These are phyloP conservation scores for Cryptoblepharus egeriae DNA, from an alignment of 2,797 vertebrate genomes.

Conservation along the genomic window DNA sequence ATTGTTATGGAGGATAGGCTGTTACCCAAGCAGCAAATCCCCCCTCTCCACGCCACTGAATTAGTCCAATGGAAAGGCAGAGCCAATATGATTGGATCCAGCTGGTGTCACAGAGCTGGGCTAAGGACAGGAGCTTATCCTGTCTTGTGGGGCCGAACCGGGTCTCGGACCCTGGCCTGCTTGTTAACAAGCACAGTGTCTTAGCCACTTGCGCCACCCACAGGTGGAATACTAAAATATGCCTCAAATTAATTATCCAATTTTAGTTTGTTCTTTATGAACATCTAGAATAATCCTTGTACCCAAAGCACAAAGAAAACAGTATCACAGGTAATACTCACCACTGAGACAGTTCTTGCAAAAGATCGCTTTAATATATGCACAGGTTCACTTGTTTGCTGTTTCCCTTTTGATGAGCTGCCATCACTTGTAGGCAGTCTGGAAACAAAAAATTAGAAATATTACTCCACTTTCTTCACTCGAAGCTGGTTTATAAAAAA, in stretches of 20 bases:
- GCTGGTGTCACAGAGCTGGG: no score
- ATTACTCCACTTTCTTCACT: not conserved
- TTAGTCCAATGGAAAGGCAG: no score
- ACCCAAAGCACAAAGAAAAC: not conserved
- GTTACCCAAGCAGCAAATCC: no score
- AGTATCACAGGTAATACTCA: slow-evolving; percentile 72
- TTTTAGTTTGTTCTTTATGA: fast-evolving
- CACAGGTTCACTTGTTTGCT: slow-evolving; percentile 96
- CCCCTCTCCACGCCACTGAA: no score
- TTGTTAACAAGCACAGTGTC: no score
- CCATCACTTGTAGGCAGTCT: slow-evolving; percentile 98
- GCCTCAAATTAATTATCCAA: no score
- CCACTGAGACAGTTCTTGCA: slow-evolving; percentile 96
- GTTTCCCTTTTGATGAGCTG: slow-evolving; percentile 95
- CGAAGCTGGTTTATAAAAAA: not conserved
- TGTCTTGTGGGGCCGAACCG: no score
- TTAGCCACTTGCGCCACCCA: no score
- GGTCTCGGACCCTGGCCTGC: no score
- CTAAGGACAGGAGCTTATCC: no score
- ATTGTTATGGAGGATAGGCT: no score
- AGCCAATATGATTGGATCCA: no score
- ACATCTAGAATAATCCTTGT: not conserved
- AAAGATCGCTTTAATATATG: slow-evolving; percentile 98
- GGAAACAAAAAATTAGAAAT: slow-evolving; percentile 29
- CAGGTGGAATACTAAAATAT: not conserved